Evolutionary conservation across 2,113 vertebrate genomes (phyloP).

Genomic region (Pachyramphus minor): DNA sequence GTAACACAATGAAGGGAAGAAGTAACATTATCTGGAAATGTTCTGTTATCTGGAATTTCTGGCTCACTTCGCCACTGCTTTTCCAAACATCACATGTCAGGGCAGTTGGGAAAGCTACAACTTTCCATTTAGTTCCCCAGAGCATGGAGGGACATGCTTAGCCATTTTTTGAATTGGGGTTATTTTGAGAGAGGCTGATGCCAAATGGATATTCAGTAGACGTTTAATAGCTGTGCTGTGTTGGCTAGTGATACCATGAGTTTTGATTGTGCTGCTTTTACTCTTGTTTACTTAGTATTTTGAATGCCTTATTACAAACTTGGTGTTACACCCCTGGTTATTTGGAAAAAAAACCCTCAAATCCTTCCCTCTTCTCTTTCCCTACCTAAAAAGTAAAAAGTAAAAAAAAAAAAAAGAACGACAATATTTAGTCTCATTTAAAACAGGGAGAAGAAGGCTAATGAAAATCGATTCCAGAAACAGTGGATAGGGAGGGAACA

Average conservation of each 20-base stretch:
- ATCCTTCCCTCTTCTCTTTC: not conserved
- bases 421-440: not conserved
- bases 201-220: not conserved
- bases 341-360: fast-evolving
- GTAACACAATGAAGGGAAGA: slow-evolving; percentile 28
- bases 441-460: not conserved
- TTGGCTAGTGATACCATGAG: not conserved
- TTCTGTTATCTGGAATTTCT: slow-evolving; percentile 31
- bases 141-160: not conserved
- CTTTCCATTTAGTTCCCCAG: not conserved
- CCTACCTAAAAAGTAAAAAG: not conserved
- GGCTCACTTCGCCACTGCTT: not conserved
- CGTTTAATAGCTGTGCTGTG: not conserved
- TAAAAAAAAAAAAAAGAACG: not conserved
- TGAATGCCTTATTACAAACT: not conserved
- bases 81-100: not conserved
- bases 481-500: not conserved
- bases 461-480: slow-evolving; percentile 26
- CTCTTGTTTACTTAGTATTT: not conserved
- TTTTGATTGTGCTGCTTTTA: not conserved
- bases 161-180: not conserved
- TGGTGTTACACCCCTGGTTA: not conserved
- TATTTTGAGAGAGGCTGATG: not conserved
- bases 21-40: slow-evolving; percentile 34
- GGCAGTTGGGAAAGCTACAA: not conserved